A percentile compares a stretch with the other conserved stretches of the same genome.
phyloP scores from a whole-genome alignment of 2,888 invertebrate species.

The Junonia oenone region DNA sequence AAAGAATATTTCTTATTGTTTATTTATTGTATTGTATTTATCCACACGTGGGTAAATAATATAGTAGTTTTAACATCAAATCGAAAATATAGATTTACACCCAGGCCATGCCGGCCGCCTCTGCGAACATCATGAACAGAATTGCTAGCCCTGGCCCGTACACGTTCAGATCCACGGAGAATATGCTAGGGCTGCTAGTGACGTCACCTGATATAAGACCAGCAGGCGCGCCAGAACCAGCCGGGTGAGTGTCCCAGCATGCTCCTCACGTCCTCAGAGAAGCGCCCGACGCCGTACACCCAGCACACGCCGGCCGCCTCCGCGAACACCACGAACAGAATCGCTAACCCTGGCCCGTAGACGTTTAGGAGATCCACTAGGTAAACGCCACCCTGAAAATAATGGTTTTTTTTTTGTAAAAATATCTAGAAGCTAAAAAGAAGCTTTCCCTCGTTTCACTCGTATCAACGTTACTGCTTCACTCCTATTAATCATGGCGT shows the following conservation, averaged over 20 bases:
- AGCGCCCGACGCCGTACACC: constrained; percentile 91
- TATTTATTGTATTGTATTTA: too few species aligned
- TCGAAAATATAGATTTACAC: too few species aligned
- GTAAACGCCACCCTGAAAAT: constrained; percentile 89
- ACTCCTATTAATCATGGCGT: too few species aligned
- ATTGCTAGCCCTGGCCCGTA: constrained; percentile 93
- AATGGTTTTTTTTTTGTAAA: too few species aligned
- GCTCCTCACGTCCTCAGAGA: constrained; percentile 88
- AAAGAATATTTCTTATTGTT: too few species aligned
- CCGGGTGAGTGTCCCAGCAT: constrained; percentile 91
- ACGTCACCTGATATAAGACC: constrained; percentile 86
- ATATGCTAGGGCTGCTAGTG: too few species aligned
- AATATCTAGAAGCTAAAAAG: too few species aligned
- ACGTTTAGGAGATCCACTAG: constrained; percentile 92
- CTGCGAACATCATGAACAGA: constrained; percentile 93
- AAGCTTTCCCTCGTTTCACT: too few species aligned
- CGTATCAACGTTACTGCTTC: too few species aligned
- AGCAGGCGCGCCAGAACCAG: constrained; percentile 89
- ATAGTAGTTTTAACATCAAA: too few species aligned
- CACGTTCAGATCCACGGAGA: constrained; percentile 92
- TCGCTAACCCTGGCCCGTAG: constrained; percentile 92
- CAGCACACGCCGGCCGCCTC: constrained; percentile 94
- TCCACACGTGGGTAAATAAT: too few species aligned
- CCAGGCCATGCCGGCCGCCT: constrained; percentile 94
- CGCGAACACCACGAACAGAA: constrained; percentile 93